These are phyloP conservation scores for Drosophila pseudoobscura DNA, from an alignment of 1,140 invertebrate genomes.

Conservation along the genomic window DNA sequence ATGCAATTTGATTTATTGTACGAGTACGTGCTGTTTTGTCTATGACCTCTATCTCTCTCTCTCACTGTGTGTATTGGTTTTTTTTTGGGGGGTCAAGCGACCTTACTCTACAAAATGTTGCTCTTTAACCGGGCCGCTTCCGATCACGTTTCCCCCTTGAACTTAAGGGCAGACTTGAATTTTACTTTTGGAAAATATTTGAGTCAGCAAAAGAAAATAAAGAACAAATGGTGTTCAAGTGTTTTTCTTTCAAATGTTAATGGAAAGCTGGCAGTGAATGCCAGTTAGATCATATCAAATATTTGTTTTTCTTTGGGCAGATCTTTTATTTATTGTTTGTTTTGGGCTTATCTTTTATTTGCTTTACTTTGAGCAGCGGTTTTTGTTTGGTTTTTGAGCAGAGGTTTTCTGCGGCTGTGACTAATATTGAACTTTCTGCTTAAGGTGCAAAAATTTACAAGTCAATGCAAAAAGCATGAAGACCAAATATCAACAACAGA, in stretches of 20 bases:
- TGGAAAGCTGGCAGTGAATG: constrained; percentile 12
- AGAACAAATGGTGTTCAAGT: too few species aligned
- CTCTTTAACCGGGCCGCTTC: constrained; percentile 19
- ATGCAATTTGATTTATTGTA: constrained; percentile 21
- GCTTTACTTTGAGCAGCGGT: too few species aligned
- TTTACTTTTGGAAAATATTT: not conserved
- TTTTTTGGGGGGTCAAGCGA: constrained; percentile 27
- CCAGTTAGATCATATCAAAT: constrained; percentile 55
- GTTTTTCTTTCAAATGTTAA: too few species aligned
- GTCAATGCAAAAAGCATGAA: constrained; percentile 54
- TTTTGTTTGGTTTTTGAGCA: not conserved
- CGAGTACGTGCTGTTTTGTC: constrained; percentile 58
- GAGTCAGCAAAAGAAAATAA: not conserved
- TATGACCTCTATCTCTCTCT: constrained; percentile 55
- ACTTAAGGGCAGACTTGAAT: constrained; percentile 2
- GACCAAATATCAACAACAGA: constrained; percentile 14
- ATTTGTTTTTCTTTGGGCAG: constrained; percentile 5
- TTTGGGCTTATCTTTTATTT: too few species aligned
- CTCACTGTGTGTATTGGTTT: constrained; percentile 27
- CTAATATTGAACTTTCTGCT: constrained; percentile 46
- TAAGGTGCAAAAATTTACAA: constrained; percentile 71
- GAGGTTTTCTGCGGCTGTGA: constrained; percentile 3
- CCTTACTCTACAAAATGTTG: constrained; percentile 42
- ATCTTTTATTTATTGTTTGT: too few species aligned
- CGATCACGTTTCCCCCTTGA: constrained; percentile 51